These are phyloP conservation scores for Clarias laeviceps DNA, from an alignment of 2,797 vertebrate species.

Conservation along the genomic window DNA sequence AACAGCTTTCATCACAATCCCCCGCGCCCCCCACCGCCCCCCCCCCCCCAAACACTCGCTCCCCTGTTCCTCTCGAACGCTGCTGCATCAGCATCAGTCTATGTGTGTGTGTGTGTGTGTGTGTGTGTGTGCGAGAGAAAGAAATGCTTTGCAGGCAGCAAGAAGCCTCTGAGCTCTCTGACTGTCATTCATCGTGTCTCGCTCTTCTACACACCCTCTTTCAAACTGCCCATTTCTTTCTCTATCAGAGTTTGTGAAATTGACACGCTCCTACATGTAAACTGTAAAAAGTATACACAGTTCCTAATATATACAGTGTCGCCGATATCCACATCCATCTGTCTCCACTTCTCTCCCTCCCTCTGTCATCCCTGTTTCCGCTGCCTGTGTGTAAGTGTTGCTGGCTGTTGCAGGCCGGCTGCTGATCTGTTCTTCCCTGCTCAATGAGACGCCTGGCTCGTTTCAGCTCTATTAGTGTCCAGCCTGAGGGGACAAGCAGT, in stretches of 20 bases:
- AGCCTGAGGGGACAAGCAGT: conserved; percentile 33
- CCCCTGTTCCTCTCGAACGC: conserved; percentile 32
- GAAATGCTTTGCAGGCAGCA: conserved; percentile 30
- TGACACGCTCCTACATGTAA: neutral
- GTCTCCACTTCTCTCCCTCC: neutral
- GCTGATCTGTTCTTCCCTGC: conserved; percentile 35
- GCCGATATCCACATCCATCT: neutral
- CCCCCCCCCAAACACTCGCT: neutral
- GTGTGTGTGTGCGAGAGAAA: conserved; percentile 9
- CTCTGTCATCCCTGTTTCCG: conserved; percentile 6
- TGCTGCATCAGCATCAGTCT: conserved; percentile 46
- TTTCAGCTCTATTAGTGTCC: conserved; percentile 41
- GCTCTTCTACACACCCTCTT: conserved; percentile 26
- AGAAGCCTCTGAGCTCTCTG: conserved; percentile 32
- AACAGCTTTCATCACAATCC: conserved; percentile 42
- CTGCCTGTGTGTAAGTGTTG: conserved; percentile 27
- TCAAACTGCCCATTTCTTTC: conserved; percentile 17
- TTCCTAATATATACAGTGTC: neutral
- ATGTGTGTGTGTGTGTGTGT: conserved; percentile 24
- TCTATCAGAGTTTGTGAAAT: neutral
- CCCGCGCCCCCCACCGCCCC: too few relatives aligned
- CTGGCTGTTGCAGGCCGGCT: conserved; percentile 50
- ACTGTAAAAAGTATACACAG: neutral
- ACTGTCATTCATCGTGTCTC: conserved; percentile 30
- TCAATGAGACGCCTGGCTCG: conserved; percentile 27